Evolutionary conservation across 1,140 invertebrate species (phyloP).

Genomic region (Aporrectodea caliginosa): DNA sequence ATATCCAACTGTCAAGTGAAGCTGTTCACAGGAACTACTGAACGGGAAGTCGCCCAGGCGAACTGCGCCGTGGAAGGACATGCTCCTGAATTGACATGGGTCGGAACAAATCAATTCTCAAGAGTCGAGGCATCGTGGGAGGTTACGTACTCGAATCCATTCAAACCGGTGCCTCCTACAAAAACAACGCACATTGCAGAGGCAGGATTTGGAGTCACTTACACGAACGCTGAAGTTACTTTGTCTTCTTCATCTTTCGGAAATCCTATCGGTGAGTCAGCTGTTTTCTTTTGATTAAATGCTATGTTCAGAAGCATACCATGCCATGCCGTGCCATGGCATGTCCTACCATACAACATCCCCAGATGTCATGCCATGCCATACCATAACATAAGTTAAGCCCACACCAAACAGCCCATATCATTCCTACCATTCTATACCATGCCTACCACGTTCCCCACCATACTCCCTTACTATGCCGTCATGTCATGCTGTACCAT

Average conservation of each 20-base stretch:
- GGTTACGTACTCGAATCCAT: background rate
- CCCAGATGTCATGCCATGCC: too few species aligned
- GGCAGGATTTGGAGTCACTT: background rate
- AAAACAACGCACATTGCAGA: background rate
- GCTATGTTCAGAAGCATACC: too few species aligned
- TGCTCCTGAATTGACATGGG: background rate
- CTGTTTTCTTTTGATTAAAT: too few species aligned
- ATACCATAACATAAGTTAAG: too few species aligned
- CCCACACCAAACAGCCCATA: too few species aligned
- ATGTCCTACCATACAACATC: too few species aligned
- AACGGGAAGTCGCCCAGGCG: background rate
- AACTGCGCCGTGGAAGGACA: background rate
- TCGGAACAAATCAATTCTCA: background rate
- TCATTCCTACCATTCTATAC: too few species aligned
- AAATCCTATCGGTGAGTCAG: too few species aligned
- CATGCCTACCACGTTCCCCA: too few species aligned
- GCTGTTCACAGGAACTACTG: background rate
- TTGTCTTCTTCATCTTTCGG: background rate
- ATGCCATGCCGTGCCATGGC: too few species aligned
- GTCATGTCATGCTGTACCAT: too few species aligned
- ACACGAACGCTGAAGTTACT: background rate
- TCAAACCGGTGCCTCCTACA: background rate
- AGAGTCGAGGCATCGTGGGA: background rate
- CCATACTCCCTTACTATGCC: too few species aligned
- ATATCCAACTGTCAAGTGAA: background rate